Evolutionary conservation across 2,797 vertebrate species (phyloP), one percentile per base, ranked within the genome.

Genomic region (Sebastes wilsoni): DNA sequence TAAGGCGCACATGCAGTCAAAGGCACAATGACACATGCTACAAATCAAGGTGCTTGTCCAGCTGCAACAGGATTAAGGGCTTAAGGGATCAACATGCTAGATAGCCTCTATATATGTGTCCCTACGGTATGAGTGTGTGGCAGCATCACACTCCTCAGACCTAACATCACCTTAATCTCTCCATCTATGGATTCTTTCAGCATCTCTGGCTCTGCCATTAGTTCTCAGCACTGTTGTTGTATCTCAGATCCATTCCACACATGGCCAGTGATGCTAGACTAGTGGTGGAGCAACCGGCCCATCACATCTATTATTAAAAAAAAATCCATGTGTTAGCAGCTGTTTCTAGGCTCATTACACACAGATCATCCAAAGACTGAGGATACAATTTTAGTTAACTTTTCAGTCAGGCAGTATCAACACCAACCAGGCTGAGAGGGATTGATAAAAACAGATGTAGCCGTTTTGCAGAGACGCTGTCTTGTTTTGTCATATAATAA

Each of bases 291-390:
- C 72, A 65, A 84, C 62, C 8, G 14, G 81, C 80, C 79, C 82
- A 76, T 75, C 52, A 13, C 88, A 91, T 93, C 69, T 88, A 90
- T 93, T 87, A 93, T 92, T 91, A 54, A 93, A 54, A 81, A 79
- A 88, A 83, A 22, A 54, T 9, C 4, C 62, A 72, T 84, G 85
- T 79, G 80, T 87, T 72, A 52, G 75, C 85, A 90, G 77, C 80
- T 91, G 83, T 87, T 90, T 87, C 61, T 22, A 58, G 30, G 49
- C 87, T 91, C 83, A 86, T 90, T 90, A 88, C 77, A 85, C 49
- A 27, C 66, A 66, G 65, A 86, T 74, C 66, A 72, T 16, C 67
- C 69, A 18, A n/a, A 77, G 66, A 64, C 71, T 56, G 65, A 86
- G 77, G 77, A 85, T 32, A 25, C 36, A 36, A 60, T 80, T 82